A percentile compares a stretch with the other conserved stretches of the same genome.
Conservation (phyloP, 2,888 invertebrate genomes). For the Leptopilina syphax region DNA sequence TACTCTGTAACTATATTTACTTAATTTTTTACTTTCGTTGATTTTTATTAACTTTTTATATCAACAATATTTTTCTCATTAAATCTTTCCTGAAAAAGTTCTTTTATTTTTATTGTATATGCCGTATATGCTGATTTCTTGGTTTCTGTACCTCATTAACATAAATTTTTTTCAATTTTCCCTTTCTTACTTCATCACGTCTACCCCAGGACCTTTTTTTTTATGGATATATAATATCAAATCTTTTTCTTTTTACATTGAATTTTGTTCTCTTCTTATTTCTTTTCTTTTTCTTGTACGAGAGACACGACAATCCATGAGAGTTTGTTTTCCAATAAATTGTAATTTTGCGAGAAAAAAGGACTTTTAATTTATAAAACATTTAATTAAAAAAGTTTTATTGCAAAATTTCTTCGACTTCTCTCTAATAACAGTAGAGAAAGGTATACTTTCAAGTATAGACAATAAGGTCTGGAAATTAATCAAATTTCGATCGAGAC, state of each 20-base stretch:
- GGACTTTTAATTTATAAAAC: neutral
- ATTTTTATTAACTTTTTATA: neutral
- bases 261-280: neutral
- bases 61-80: neutral
- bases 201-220: neutral
- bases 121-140: neutral
- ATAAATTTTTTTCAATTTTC: conserved; percentile 6
- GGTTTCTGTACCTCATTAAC: neutral
- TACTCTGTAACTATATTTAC: too few species aligned
- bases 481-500: too few species aligned
- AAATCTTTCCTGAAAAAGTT: neutral
- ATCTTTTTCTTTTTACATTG: neutral
- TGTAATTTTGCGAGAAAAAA: too few species aligned
- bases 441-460: too few species aligned
- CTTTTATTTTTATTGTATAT: neutral
- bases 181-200: neutral
- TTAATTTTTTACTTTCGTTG: too few species aligned
- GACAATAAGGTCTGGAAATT: too few species aligned
- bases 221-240: neutral
- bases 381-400: too few species aligned
- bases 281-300: too few species aligned
- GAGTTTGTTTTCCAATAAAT: too few species aligned
- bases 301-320: too few species aligned
- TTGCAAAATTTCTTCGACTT: too few species aligned
- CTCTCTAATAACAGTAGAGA: too few species aligned